Base-by-base conservation (phyloP, 2,113 vertebrate species). In the Mobula birostris region DNA sequence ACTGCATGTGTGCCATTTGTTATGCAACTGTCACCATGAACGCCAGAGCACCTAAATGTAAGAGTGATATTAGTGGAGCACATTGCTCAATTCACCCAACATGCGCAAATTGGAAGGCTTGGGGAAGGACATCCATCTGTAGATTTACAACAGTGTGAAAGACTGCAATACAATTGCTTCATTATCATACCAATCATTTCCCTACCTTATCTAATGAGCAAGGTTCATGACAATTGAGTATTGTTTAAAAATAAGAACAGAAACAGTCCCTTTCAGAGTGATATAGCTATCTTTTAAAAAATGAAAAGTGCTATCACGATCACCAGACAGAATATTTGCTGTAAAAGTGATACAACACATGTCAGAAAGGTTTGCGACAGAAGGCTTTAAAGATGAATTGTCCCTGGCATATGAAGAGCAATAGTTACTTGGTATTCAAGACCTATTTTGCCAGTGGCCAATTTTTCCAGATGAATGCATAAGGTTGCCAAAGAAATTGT, bases 401-500 rank as follows among this genome's bases (percentile, higher is more conserved):
- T 56, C 40, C 19, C 8, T 58, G 40, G 8, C 56, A 58, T 1
- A 56, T 5, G 7, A 66, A 63, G n/a, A 19, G 58, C 12, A n/a
- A 61, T 63, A n/a, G 61, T n/a, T 58, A 32, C 85, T 88, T 61
- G 61, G 85, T n/a, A 32, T 88, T 66, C 58, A 79, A 32, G 12
- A 90, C 29, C 29, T 66, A 66, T 61, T 32, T 66, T n/a, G 61
- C 29, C 61, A 32, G 61, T 90, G 61, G 85, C 61, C 29, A 63
- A 66, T 66, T 66, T 90, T 68, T 90, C 29, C 85, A 36, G n/a
- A 32, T 36, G 27, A 79, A 36, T 79, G 77, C 77, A 11, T 9
- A n/a, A 90, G 66, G 61, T 61, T 90, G 61, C 85, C 85, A 90
- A 87, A 68, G 85, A 32, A 90, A 90, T 90, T 90, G 85, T 63